These are phyloP conservation scores for Holotrichia oblita DNA, from an alignment of 1,140 invertebrate genomes.

Conservation along the genomic window DNA sequence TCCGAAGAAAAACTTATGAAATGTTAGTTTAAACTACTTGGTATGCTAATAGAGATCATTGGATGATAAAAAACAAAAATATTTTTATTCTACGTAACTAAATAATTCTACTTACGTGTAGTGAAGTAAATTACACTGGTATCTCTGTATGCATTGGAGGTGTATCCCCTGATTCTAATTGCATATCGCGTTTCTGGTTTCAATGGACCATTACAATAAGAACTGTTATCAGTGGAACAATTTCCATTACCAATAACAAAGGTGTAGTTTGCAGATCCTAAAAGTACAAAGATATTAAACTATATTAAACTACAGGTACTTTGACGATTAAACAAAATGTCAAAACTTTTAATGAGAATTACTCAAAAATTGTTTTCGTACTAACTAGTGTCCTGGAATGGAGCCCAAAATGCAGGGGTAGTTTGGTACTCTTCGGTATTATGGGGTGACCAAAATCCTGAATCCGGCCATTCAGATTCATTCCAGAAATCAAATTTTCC, in stretches of 20 bases:
- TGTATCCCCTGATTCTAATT: slow-evolving; percentile 23
- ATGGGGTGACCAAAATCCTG: not conserved
- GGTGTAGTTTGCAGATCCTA: not conserved
- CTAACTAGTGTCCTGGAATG: no score
- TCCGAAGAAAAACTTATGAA: no score
- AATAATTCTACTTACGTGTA: slow-evolving; percentile 39
- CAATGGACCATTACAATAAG: slow-evolving; percentile 27
- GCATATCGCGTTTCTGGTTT: not conserved
- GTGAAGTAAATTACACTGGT: not conserved
- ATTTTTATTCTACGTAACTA: no score
- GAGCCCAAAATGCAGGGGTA: slow-evolving; percentile 5
- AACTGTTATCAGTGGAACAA: not conserved
- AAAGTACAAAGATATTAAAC: not conserved
- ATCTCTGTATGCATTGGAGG: slow-evolving; percentile 17
- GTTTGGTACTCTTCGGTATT: slow-evolving; percentile 10
- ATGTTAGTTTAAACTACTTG: no score
- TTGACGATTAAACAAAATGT: no score
- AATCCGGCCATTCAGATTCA: not conserved
- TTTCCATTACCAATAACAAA: slow-evolving; percentile 18
- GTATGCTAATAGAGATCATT: no score
- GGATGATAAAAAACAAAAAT: no score
- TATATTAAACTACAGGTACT: no score
- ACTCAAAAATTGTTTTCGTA: no score
- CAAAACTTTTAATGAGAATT: not conserved
- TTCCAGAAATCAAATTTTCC: not conserved